Evolutionary conservation across 2,888 invertebrate genomes (phyloP), one percentile per base, ranked within the genome.

Genomic region (Tetanocera ferruginea): DNA sequence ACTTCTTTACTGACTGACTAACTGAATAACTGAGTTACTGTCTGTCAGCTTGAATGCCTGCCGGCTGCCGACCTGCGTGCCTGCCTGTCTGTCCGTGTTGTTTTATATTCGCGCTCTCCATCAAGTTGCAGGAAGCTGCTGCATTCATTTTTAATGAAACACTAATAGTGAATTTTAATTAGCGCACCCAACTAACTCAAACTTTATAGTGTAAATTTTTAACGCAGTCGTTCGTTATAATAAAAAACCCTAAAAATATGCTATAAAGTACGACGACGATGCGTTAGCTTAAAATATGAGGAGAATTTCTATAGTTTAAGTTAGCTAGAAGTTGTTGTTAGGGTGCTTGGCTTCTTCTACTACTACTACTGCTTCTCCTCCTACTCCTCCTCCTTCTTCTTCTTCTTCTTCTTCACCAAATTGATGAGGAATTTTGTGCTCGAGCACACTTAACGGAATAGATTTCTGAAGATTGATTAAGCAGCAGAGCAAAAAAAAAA

Each of bases 401-500:
- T n/a, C 55, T 19, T 6, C 55, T 55, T 2, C 55, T 55, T 3
- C 17, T 64, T 1, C 64, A 31, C 66, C 17, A 74, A 60, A 25
- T 72, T 37, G 34, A 66, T 66, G 75, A 51, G 37, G 37, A 75
- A 66, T 75, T 66, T 64, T 25, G 66, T 66, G 75, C 75, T 67
- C 67, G 67, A 75, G 37, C 43, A 67, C 52, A 51, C 52, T 34
- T 25, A 66, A 19, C 37, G 60, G 62, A 64, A 52, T 55, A 34
- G 55, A 64, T 75, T 66, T 64, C 66, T 28, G 52, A 34, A 52
- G 64, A 74, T 74, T 74, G 73, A 74, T 74, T 74, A 60, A 74
- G 73, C 64, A 60, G 49, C 25, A 74, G 64, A 49, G 19, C 34
- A 31, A 31, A 37, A 66, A n/a, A 19, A 34, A 37, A n/a, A 31